Conservation (phyloP, 92 coral and sea anemone species). For the Blastomussa wellsi region DNA sequence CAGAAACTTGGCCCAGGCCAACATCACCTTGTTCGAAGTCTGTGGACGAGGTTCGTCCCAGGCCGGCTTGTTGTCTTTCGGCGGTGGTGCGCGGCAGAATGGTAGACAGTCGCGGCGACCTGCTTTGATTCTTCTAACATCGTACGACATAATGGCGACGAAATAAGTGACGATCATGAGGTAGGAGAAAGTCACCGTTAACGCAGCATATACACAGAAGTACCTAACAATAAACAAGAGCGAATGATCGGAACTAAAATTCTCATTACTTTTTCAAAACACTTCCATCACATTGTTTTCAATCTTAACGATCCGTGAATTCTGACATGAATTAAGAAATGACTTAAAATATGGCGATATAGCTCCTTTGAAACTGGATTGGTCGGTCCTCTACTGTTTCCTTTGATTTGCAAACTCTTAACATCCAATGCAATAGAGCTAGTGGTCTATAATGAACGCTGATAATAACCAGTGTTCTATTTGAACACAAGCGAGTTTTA, state of each 20-base stretch:
- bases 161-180: constrained; percentile 74
- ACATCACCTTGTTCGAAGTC: constrained; percentile 59
- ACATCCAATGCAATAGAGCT: no score
- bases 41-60: constrained; percentile 65
- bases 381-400: no score
- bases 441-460: no score
- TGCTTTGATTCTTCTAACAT: constrained; percentile 70
- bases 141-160: constrained; percentile 74
- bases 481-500: no score
- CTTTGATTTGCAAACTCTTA: no score
- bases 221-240: constrained; percentile 23
- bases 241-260: neutral
- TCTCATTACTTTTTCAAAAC: neutral
- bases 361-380: no score
- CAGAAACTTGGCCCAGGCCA: constrained; percentile 57
- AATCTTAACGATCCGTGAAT: no score
- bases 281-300: neutral
- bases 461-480: no score
- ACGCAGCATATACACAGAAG: constrained; percentile 84
- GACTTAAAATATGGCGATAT: no score
- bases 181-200: constrained; percentile 71
- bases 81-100: constrained; percentile 50
- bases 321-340: neutral
- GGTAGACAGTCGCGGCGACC: constrained; percentile 80
- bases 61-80: constrained; percentile 36